Evolutionary conservation across 1,140 invertebrate species (phyloP).

Genomic region (Cryptotermes secundus): DNA sequence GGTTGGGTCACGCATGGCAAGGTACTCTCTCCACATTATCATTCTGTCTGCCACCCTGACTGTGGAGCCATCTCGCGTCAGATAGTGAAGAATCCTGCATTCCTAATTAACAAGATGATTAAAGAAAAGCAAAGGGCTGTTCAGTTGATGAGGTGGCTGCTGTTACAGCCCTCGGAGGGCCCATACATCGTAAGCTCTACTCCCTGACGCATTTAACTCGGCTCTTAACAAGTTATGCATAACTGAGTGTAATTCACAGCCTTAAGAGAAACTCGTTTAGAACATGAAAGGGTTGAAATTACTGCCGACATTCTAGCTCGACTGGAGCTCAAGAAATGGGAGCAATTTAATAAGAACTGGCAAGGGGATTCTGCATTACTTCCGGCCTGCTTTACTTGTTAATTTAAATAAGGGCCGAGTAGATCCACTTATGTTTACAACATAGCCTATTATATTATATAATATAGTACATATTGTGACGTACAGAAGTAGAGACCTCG

Average conservation of each 20-base stretch:
- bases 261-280: background rate
- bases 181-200: background rate
- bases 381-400: no score
- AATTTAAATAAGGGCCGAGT: no score
- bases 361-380: no score
- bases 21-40: no score
- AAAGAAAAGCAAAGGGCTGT: constrained; percentile 13
- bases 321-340: background rate
- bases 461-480: no score
- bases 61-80: background rate
- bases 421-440: no score
- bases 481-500: no score
- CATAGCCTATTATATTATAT: no score
- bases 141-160: constrained; percentile 12
- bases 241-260: background rate
- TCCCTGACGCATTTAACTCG: background rate
- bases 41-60: background rate
- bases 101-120: constrained; percentile 5
- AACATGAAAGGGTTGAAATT: background rate
- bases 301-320: background rate
- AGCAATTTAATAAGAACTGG: no score
- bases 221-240: constrained; percentile 9
- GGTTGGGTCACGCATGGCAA: no score
- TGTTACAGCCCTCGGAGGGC: background rate
- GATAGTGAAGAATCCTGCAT: constrained; percentile 4